Base-by-base conservation (phyloP, 2,797 vertebrate genomes). In the Squalus acanthias region DNA sequence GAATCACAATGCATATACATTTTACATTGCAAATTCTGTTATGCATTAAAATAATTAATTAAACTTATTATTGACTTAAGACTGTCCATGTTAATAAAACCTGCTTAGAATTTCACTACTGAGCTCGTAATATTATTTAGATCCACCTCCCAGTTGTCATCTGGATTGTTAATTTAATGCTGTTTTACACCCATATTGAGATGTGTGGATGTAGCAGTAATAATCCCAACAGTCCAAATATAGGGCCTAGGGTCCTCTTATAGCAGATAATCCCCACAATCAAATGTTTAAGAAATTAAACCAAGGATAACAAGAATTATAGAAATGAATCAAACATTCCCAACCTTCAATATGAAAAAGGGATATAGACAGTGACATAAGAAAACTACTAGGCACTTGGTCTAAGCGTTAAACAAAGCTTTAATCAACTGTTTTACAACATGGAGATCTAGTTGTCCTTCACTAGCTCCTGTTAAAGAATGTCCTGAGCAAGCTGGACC, bases 1-100 rank as follows among this genome's bases (percentile, higher is more conserved):
- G 89, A 65, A 65, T 60, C 63, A 33, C 60, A 92, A 92, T 65
- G 63, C 60, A 65, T 92, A 74, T 70, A 74, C 94, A 95, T 95
- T 95, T 60, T 76, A 95, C 94, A 33, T 95, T 95, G 50, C 50
- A 76, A 92, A 74, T 76, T 95, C 50, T 60, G 50, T 95, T 70
- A 95, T 72, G 29, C 70, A 95, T 95, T 95, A 95, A 95, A 95
- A 76, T 95, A 95, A 95, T 95, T 76, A 95, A 95, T 74, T 95
- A 57, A 95, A 95, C 26, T 15, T 93, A 67, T 95, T 74, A 8
- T 53, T 95, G 50, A 95, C 26, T 95, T 95, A 74, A 95, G 50
- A 53, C 26, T 95, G 65, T 95, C 26, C 26, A 33, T 57, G 94
- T 29, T 95, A 50, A 95, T 74, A 74, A 95, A 95, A 95, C 46